A percentile compares a stretch with the other conserved stretches of the same genome.
Conservation (phyloP, 23 tunicate genomes). For the Halocynthia aurantium region DNA sequence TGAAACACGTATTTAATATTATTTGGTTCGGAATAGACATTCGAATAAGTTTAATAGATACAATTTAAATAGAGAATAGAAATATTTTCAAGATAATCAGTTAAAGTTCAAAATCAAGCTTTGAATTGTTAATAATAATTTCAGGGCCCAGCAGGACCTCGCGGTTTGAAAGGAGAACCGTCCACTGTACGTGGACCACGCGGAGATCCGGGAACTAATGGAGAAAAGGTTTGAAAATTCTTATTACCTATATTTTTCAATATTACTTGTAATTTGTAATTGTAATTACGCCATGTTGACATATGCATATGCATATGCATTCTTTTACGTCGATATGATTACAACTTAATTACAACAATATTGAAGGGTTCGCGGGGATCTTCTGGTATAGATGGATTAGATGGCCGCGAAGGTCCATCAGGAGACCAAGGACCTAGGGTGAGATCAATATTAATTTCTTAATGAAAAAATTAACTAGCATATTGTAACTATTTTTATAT, state of each 20-base stretch:
- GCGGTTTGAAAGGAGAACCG: constrained; percentile 80
- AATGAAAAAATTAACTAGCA: too few relatives aligned
- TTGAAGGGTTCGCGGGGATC: constrained; percentile 47
- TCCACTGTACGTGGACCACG: constrained; percentile 31
- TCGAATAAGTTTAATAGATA: too few relatives aligned
- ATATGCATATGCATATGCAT: too few relatives aligned
- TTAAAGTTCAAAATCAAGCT: too few relatives aligned
- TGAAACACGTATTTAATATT: too few relatives aligned
- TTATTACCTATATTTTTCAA: neutral
- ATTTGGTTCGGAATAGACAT: too few relatives aligned
- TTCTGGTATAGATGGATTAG: constrained; percentile 50
- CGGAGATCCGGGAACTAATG: constrained; percentile 50
- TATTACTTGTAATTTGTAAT: neutral
- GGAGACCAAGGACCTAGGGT: constrained; percentile 67
- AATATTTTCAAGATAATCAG: too few relatives aligned
- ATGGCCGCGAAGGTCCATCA: constrained; percentile 65
- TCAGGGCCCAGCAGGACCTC: constrained; percentile 4
- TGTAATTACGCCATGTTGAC: neutral
- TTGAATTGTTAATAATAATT: too few relatives aligned
- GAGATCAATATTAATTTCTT: neutral
- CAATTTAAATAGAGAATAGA: too few relatives aligned
- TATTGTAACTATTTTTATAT: neutral
- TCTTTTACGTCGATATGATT: too few relatives aligned
- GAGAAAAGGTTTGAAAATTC: constrained; percentile 33
- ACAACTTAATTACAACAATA: neutral